Base-by-base conservation (phyloP, 1,140 invertebrate species). In the Drosophila hydei region DNA sequence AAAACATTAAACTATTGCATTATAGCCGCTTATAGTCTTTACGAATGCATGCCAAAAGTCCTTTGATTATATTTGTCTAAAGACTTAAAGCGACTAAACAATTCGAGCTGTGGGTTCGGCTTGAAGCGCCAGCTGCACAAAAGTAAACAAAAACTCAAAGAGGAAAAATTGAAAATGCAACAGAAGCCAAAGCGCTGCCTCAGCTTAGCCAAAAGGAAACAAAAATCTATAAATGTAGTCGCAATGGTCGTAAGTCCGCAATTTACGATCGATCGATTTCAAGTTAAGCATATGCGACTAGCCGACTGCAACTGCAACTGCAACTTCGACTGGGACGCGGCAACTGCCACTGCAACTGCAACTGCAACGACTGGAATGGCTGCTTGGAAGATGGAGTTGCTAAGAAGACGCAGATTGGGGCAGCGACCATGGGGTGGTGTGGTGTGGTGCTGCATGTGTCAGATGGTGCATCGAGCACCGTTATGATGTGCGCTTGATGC, bases 201-300 rank as follows among this genome's bases (percentile, higher is more conserved):
- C 67, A 14, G 63, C 36, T 33, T 11, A 11, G 30, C 9, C 30
- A 33, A 33, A 33, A 33, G 43, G 25, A 51, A 64, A 19, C n/a
- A 40, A 56, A 62, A 83, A 75, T 83, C 79, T 55, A 87, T 79
- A 79, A 72, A 64, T 75, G 74, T 69, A 70, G 58, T 62, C 67
- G 48, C 21, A 33, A 61, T 42, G 18, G 51, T 48, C 43, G 70
- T 84, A 79, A 89, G 79, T 64, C 58, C 47, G 58, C 72, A 89
- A 89, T 89, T 89, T 89, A 89, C 77, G 84, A 85, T 89, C 68
- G 58, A 71, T 74, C 77, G 74, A 85, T 76, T 75, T 85, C 68
- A 68, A 72, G 85, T 73, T 89, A 69, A 84, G 71, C 72, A 77
- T 72, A 85, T 84, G 71, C 69, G 72, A 78, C 47, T 68, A 12